Evolutionary conservation across 1,140 invertebrate genomes (phyloP).

Genomic region (Bombus superbus): DNA sequence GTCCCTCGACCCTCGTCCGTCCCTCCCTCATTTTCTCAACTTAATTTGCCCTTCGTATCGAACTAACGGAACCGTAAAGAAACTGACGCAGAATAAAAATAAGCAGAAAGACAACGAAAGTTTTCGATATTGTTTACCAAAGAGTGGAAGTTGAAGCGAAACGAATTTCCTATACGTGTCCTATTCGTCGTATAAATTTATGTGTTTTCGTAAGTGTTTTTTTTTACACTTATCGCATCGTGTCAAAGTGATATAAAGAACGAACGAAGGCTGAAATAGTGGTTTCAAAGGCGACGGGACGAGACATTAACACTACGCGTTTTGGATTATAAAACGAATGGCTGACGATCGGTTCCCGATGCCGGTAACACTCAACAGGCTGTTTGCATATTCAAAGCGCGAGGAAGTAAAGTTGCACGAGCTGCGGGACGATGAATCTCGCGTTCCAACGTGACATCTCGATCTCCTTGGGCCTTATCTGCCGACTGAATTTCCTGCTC

Average conservation of each 20-base stretch:
- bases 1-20: background rate
- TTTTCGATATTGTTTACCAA: background rate
- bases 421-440: constrained; percentile 39
- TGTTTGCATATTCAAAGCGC: constrained; percentile 19
- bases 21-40: too few species aligned
- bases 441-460: constrained; percentile 42
- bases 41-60: background rate
- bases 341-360: background rate
- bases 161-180: too few species aligned
- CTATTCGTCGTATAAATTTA: too few species aligned
- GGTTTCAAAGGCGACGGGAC: background rate
- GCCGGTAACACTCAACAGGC: background rate
- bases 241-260: background rate
- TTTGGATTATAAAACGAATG: background rate
- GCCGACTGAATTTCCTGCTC: constrained; percentile 48
- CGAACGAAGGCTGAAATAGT: background rate
- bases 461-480: constrained; percentile 56
- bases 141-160: too few species aligned
- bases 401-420: constrained; percentile 18
- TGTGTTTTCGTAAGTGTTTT: too few species aligned
- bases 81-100: background rate
- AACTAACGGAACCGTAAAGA: background rate
- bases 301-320: background rate
- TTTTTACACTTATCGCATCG: background rate
- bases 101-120: background rate